Base-by-base conservation (phyloP, 1,140 invertebrate species). In the Lamellibrachia luymesi region DNA sequence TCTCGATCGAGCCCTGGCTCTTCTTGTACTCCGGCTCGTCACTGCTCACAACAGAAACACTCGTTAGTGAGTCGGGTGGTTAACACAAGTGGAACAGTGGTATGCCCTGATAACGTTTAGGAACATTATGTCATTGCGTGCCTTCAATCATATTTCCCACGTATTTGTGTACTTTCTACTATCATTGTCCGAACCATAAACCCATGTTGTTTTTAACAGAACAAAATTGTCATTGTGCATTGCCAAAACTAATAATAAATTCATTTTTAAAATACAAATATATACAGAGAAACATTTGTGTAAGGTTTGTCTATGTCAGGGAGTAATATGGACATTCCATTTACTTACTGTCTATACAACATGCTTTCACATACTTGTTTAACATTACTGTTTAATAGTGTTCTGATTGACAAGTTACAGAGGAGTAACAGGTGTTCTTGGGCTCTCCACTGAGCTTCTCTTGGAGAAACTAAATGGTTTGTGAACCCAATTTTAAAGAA, bases 1-100 rank as follows among this genome's bases (percentile, higher is more conserved):
- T 94, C 64, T 94, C 93, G n/a, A 94, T 51, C 0, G 94, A 94
- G 27, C 92, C 93, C 49, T 92, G 64, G 89, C 90, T 93, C 64
- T 92, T 93, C 91, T 91, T 90, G 38, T 64, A 89, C 80, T 92
- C 49, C 56, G 92, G 92, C 56, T 90, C 90, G 38, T 92, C 92
- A 22, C 93, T 92, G 92, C 22, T 50, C 51, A 90, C 50, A 90
- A 93, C 93, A 93, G 90, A 94, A 56, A 94, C 51, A 27, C 91
- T n/a, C 50, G 93, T 49, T 49, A 27, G 5, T 56, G n/a, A 52
- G 38, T 50, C 25, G 2, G 27, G 91, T 92, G 6, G 22, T 27
- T 25, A 93, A n/a, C n/a, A 92, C 49, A 92, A 38, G 38, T 38
- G 38, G 38, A 38, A 38, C 38, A 38, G 38, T 38, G 38, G 38